phyloP scores from a whole-genome alignment of 2,113 vertebrate species.

The Microcebus lehilahytsara region DNA sequence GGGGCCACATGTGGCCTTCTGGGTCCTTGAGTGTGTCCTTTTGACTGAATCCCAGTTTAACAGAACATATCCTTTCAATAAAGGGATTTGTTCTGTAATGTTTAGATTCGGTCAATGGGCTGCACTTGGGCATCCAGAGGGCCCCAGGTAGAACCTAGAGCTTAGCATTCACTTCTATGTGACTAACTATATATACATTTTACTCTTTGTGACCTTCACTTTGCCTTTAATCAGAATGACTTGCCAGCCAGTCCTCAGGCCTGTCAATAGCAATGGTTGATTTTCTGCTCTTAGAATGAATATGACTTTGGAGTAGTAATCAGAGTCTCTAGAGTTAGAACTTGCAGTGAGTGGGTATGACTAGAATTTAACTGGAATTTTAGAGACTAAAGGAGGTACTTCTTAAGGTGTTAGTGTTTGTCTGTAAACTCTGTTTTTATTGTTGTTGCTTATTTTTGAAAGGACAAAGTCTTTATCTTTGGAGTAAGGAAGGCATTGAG shows the following conservation, averaged over 20 bases:
- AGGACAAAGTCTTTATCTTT: not conserved
- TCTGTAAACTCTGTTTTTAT: not conserved
- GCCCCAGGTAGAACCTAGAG: too few relatives aligned
- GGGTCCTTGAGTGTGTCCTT: too few relatives aligned
- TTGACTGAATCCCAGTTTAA: too few relatives aligned
- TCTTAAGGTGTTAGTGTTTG: not conserved
- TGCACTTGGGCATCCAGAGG: too few relatives aligned
- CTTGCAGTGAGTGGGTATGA: not conserved
- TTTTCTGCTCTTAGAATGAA: not conserved
- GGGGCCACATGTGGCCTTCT: too few relatives aligned
- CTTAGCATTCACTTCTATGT: constrained; percentile 13
- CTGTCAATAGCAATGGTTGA: not conserved
- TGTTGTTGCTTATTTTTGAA: not conserved
- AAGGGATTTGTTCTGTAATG: too few relatives aligned
- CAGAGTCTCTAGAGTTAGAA: not conserved
- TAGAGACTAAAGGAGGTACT: not conserved
- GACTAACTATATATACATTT: constrained; percentile 17
- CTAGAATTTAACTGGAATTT: not conserved
- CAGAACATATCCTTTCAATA: too few relatives aligned
- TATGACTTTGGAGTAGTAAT: not conserved
- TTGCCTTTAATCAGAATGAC: constrained; percentile 34
- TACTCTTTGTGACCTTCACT: constrained; percentile 51
- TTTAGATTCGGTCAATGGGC: too few relatives aligned
- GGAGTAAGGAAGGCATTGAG: not conserved
- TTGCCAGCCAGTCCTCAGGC: not conserved